Conservation (phyloP, 1,140 invertebrate genomes). For the Aethina tumida region DNA sequence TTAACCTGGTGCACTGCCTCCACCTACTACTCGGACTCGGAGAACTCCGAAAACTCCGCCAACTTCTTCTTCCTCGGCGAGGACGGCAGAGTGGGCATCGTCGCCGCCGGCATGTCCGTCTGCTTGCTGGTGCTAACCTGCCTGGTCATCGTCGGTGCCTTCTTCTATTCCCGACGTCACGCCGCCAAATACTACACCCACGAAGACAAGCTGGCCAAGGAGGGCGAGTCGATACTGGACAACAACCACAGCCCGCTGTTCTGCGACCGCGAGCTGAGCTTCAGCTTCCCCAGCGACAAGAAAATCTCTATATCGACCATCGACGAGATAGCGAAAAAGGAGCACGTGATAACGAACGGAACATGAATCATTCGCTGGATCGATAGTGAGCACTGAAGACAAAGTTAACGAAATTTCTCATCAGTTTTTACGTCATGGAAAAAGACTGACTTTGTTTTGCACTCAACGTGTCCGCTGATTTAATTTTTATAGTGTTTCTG, state of each 20-base stretch:
- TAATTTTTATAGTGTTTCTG: no score
- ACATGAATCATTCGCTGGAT: slow-evolving; percentile 23
- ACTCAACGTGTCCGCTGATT: no score
- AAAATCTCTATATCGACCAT: slow-evolving; percentile 34
- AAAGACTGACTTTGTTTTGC: no score
- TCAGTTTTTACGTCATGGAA: no score
- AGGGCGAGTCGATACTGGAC: slow-evolving; percentile 41
- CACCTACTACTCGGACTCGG: no score
- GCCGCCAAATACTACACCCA: slow-evolving; percentile 63
- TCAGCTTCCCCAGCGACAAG: slow-evolving; percentile 32
- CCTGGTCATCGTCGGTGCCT: slow-evolving; percentile 39
- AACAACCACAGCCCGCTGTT: slow-evolving; percentile 32
- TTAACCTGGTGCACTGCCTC: slow-evolving; percentile 41
- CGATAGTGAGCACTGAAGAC: slow-evolving; percentile 1
- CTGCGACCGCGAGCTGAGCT: slow-evolving; percentile 31
- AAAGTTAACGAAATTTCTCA: no score
- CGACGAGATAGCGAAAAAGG: slow-evolving; percentile 34
- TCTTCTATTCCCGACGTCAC: slow-evolving; percentile 50
- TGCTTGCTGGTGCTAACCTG: slow-evolving; percentile 42
- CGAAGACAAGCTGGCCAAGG: slow-evolving; percentile 47
- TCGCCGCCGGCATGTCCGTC: slow-evolving; percentile 46
- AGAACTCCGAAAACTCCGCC: slow-evolving; percentile 26
- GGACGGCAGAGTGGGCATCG: slow-evolving; percentile 46
- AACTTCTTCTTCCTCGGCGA: slow-evolving; percentile 35
- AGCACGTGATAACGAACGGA: slow-evolving; percentile 29